phyloP scores from a whole-genome alignment of 2,113 vertebrate genomes.

The Dipodomys merriami region DNA sequence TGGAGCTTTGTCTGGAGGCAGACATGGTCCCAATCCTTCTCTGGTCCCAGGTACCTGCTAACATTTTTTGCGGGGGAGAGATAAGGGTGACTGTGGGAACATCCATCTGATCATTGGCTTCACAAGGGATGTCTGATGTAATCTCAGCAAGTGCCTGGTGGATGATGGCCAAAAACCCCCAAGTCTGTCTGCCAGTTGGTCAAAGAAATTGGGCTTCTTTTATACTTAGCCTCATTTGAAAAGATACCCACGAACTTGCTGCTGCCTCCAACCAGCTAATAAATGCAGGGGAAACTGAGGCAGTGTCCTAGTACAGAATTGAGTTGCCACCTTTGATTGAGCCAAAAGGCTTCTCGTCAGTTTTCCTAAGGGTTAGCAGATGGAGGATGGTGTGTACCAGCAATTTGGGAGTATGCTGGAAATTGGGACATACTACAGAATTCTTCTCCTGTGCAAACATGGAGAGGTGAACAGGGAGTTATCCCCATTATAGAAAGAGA shows the following conservation, averaged over 20 bases:
- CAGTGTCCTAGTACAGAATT: rapidly evolving
- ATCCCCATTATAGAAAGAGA: not conserved
- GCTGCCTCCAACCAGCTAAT: too few relatives aligned
- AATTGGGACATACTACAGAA: rapidly evolving
- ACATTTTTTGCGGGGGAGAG: not conserved
- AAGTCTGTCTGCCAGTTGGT: not conserved
- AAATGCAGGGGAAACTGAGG: not conserved
- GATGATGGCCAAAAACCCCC: not conserved
- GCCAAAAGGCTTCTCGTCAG: not conserved
- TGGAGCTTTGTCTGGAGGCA: conserved; percentile 29
- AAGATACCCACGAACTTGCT: not conserved
- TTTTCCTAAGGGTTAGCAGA: not conserved
- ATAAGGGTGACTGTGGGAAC: not conserved
- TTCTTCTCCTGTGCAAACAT: too few relatives aligned
- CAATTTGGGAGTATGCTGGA: rapidly evolving
- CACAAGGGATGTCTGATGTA: not conserved
- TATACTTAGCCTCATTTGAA: not conserved
- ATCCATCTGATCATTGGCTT: not conserved
- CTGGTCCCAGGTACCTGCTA: not conserved
- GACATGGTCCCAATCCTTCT: not conserved
- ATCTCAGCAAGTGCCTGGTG: not conserved
- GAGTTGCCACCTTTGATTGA: not conserved
- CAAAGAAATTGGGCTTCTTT: not conserved
- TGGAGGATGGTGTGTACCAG: not conserved
- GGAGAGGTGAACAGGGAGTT: not conserved